Conservation (phyloP, 2,113 vertebrate genomes). For the Austrofundulus limnaeus region DNA sequence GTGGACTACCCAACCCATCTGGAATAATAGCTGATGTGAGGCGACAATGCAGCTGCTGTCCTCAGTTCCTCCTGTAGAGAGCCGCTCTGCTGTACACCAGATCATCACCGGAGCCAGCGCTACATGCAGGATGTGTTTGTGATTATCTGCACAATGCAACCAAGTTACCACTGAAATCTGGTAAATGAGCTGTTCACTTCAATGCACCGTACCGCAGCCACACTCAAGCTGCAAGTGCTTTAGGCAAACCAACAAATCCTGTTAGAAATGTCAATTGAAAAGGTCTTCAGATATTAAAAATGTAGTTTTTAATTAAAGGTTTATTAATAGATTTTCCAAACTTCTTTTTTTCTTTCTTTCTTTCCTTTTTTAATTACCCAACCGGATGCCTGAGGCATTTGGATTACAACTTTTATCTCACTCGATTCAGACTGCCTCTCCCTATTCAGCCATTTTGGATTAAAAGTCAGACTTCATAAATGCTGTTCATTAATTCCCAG, state of each 20-base stretch:
- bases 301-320: constrained; percentile 83
- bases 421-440: constrained; percentile 72
- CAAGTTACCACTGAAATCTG: constrained; percentile 45
- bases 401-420: constrained; percentile 80
- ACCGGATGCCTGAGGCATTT: constrained; percentile 76
- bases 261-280: constrained; percentile 80
- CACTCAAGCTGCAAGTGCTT: constrained; percentile 68
- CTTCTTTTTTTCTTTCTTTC: constrained; percentile 71
- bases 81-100: not conserved
- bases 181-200: constrained; percentile 62
- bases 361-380: constrained; percentile 70
- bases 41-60: not conserved
- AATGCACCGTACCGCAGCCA: constrained; percentile 55
- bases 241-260: constrained; percentile 76
- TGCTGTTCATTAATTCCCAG: constrained; percentile 76
- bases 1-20: not conserved
- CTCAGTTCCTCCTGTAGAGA: not conserved
- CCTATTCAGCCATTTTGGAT: constrained; percentile 75
- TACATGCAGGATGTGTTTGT: constrained; percentile 41
- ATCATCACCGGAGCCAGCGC: not conserved
- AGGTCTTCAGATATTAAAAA: constrained; percentile 82
- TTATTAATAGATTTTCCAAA: constrained; percentile 84
- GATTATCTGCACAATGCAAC: constrained; percentile 28
- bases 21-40: not conserved
- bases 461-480: constrained; percentile 79